Evolutionary conservation across 2,888 invertebrate species (phyloP).

Genomic region (Capitulum mitella): DNA sequence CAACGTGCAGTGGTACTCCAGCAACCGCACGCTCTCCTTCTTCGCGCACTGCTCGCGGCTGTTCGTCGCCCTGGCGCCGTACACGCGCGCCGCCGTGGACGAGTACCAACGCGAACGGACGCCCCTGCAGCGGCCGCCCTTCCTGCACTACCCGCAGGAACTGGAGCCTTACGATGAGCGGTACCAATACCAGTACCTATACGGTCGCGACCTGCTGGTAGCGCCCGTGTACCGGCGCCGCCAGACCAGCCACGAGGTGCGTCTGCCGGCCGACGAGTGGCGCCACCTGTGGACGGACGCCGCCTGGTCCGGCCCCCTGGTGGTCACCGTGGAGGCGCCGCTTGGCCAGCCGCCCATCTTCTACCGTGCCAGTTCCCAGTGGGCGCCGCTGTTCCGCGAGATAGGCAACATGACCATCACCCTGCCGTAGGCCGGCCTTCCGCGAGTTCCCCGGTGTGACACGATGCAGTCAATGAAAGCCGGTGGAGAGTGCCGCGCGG

Average conservation of each 20-base stretch:
- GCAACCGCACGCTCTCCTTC: constrained; percentile 35
- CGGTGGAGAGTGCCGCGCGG: too few species aligned
- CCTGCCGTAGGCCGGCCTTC: too few species aligned
- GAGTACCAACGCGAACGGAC: constrained; percentile 31
- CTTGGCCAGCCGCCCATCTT: constrained; percentile 38
- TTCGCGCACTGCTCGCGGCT: constrained; percentile 38
- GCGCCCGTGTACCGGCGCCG: constrained; percentile 36
- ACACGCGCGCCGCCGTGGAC: constrained; percentile 33
- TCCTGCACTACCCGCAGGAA: constrained; percentile 37
- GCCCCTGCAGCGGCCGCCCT: constrained; percentile 38
- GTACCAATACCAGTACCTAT: constrained; percentile 36
- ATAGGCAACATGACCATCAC: constrained; percentile 13
- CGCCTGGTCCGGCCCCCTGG: not conserved
- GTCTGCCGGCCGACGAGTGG: constrained; percentile 35
- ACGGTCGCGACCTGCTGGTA: constrained; percentile 38
- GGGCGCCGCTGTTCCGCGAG: constrained; percentile 31
- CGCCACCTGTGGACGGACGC: constrained; percentile 35
- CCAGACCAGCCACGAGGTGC: constrained; percentile 26
- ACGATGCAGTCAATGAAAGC: too few species aligned
- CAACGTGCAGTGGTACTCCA: constrained; percentile 38
- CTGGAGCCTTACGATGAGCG: constrained; percentile 30
- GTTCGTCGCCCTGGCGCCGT: constrained; percentile 36
- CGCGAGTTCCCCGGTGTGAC: too few species aligned
- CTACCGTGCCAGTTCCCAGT: constrained; percentile 33
- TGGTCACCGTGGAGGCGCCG: constrained; percentile 33